Percentiles rank a stretch among this genome's conserved stretches.
phyloP scores from a whole-genome alignment of 2,888 invertebrate genomes.

The Cyclophora punctaria region DNA sequence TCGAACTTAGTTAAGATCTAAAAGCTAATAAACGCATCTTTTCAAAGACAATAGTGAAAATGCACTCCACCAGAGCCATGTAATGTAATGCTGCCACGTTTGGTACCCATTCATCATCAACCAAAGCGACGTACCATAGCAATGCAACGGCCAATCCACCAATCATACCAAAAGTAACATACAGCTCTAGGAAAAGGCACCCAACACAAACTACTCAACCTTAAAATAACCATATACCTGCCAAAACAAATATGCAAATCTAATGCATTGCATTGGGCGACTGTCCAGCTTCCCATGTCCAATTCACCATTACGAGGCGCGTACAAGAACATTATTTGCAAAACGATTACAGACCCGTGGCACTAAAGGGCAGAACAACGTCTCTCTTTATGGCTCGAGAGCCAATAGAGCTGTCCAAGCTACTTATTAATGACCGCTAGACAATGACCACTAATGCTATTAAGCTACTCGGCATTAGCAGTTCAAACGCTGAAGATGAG shows the following conservation, averaged over 20 bases:
- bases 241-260: neutral
- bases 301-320: slow-evolving; percentile 29
- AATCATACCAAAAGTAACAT: too few species aligned
- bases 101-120: too few species aligned
- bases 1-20: too few species aligned
- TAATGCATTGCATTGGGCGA: slow-evolving; percentile 8
- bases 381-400: slow-evolving; percentile 51
- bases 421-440: slow-evolving; percentile 64
- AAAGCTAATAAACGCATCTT: too few species aligned
- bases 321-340: slow-evolving; percentile 28
- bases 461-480: slow-evolving; percentile 50
- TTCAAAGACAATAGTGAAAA: too few species aligned
- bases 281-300: slow-evolving; percentile 17
- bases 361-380: slow-evolving; percentile 41
- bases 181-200: too few species aligned
- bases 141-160: too few species aligned
- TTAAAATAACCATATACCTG: too few species aligned
- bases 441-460: slow-evolving; percentile 68
- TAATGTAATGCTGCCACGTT: too few species aligned
- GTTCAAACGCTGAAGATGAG: slow-evolving; percentile 28
- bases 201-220: too few species aligned
- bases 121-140: too few species aligned
- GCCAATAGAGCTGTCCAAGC: slow-evolving; percentile 62
- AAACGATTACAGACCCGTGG: slow-evolving; percentile 58
- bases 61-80: too few species aligned